Percentiles rank a stretch among this genome's conserved stretches.
Evolutionary conservation across 2,888 invertebrate genomes (phyloP).

Genomic region (Hymenopus coronatus): DNA sequence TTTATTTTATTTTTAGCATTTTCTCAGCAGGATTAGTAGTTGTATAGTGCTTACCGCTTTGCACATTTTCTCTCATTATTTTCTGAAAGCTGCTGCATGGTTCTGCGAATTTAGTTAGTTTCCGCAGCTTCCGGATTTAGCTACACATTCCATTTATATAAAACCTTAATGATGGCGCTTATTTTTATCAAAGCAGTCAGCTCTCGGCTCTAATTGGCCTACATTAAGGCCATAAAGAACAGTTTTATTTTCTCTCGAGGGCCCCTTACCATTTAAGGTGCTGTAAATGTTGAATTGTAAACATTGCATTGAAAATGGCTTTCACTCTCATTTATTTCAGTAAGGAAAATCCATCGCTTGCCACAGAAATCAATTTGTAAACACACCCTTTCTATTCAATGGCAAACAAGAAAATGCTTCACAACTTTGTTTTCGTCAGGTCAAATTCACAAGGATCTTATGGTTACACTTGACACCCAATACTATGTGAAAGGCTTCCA

Average conservation of each 20-base stretch:
- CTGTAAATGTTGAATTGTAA: too few species aligned
- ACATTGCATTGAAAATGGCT: too few species aligned
- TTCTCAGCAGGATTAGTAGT: background rate
- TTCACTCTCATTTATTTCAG: too few species aligned
- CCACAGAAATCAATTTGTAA: too few species aligned
- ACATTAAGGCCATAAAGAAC: background rate
- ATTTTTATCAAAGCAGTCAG: background rate
- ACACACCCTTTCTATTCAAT: too few species aligned
- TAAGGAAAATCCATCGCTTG: too few species aligned
- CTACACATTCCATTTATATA: background rate
- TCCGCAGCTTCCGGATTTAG: background rate
- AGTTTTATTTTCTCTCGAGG: background rate
- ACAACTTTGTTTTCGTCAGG: too few species aligned
- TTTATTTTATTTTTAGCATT: background rate
- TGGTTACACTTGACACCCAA: too few species aligned
- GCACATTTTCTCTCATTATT: background rate
- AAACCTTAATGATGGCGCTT: background rate
- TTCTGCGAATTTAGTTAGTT: too few species aligned
- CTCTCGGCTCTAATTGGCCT: background rate
- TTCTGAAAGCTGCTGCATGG: background rate
- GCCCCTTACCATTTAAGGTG: background rate
- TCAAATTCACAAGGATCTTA: too few species aligned
- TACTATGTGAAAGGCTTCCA: too few species aligned
- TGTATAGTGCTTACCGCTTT: background rate
- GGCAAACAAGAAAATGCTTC: too few species aligned